Evolutionary conservation across 1,140 invertebrate species (phyloP).

Genomic region (Sinella curviseta): DNA sequence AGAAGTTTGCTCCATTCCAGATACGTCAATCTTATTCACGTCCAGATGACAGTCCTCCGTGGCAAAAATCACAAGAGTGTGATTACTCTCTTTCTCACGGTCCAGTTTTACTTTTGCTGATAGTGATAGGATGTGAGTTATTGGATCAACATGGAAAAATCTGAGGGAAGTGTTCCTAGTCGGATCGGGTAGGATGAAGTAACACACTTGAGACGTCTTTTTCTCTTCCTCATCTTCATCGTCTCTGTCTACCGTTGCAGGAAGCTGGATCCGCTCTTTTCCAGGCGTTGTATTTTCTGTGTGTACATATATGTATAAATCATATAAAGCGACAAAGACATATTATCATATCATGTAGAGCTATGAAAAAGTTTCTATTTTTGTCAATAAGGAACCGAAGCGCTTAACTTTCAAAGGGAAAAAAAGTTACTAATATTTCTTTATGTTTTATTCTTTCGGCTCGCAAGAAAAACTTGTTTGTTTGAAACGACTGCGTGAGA

Average conservation of each 20-base stretch:
- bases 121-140: slow-evolving; percentile 61
- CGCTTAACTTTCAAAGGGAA: not conserved
- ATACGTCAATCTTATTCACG: not conserved
- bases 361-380: no score
- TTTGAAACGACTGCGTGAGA: not conserved
- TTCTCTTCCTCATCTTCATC: slow-evolving; percentile 76
- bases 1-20: slow-evolving; percentile 51
- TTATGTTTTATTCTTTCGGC: no score
- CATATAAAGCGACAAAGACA: no score
- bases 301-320: no score
- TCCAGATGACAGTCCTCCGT: slow-evolving; percentile 75
- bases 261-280: slow-evolving; percentile 68
- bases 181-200: slow-evolving; percentile 75
- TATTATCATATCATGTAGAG: no score
- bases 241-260: slow-evolving; percentile 74
- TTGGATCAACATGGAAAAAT: slow-evolving; percentile 71
- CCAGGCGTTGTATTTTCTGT: slow-evolving; percentile 73
- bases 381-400: no score
- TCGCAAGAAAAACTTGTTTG: not conserved
- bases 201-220: slow-evolving; percentile 77
- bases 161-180: slow-evolving; percentile 63
- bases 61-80: slow-evolving; percentile 75
- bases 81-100: slow-evolving; percentile 69
- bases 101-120: slow-evolving; percentile 61
- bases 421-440: no score